Percentiles rank a stretch among this genome's conserved stretches.
Conservation (phyloP, 1,140 invertebrate genomes). For the Marisa cornuarietis region DNA sequence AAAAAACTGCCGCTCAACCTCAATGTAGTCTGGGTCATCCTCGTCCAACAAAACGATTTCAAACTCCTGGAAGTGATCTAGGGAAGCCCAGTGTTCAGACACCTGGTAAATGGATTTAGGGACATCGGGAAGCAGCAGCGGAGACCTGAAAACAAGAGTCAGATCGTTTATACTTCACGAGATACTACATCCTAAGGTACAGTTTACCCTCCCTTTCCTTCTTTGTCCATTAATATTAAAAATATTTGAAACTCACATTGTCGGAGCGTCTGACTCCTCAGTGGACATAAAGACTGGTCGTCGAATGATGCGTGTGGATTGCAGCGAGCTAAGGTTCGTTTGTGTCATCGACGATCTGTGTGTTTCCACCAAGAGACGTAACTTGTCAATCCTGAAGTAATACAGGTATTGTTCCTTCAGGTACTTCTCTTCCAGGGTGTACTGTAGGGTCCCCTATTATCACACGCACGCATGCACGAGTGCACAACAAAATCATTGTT, state of each 20-base stretch:
- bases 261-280: not conserved
- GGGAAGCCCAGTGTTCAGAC: not conserved
- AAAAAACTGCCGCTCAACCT: not conserved
- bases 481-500: no score
- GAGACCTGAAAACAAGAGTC: not conserved
- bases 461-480: no score
- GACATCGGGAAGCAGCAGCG: not conserved
- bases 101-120: not conserved
- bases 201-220: no score
- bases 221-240: not conserved
- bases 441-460: not conserved
- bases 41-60: conserved; percentile 13
- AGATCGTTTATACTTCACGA: no score
- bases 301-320: not conserved
- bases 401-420: not conserved
- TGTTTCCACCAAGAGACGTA: no score
- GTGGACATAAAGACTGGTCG: not conserved
- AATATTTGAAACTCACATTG: not conserved
- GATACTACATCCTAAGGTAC: no score
- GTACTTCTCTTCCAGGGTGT: conserved; percentile 18
- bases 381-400: not conserved
- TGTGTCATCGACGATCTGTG: not conserved
- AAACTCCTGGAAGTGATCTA: not conserved
- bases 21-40: conserved; percentile 10
- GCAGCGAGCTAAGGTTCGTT: no score